phyloP scores from a whole-genome alignment of 2,888 invertebrate species.

The Calliopum simillimum region DNA sequence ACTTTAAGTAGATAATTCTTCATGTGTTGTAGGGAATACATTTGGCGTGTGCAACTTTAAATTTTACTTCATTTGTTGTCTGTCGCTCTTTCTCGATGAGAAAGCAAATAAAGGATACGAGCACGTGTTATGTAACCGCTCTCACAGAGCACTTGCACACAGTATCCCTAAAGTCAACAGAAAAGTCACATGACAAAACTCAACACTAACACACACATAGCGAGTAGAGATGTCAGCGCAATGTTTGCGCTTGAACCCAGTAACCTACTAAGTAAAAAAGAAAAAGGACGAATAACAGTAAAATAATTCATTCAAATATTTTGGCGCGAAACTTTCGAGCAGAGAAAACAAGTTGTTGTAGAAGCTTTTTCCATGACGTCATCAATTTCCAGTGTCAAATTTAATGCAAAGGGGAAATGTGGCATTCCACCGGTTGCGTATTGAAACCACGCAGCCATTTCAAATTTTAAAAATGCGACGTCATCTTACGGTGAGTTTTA shows the following conservation, averaged over 20 bases:
- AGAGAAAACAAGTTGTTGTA: background rate
- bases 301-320: constrained; percentile 46
- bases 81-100: no score
- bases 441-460: background rate
- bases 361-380: constrained; percentile 42
- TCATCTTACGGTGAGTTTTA: no score
- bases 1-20: no score
- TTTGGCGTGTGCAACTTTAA: no score
- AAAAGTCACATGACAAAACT: constrained; percentile 1
- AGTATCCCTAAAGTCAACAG: no score
- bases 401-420: no score
- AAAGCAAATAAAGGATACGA: background rate
- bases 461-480: no score
- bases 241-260: constrained; percentile 39
- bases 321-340: constrained; percentile 54
- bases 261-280: constrained; percentile 55
- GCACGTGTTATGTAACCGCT: constrained; percentile 21
- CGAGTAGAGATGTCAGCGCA: constrained; percentile 26
- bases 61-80: no score
- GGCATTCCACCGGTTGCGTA: no score
- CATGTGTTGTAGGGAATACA: no score
- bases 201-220: constrained; percentile 25
- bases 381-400: constrained; percentile 29
- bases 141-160: background rate
- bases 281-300: constrained; percentile 47